Evolutionary conservation across 1,140 invertebrate species (phyloP), one percentile per base, ranked within the genome.

Genomic region (Periplaneta americana): DNA sequence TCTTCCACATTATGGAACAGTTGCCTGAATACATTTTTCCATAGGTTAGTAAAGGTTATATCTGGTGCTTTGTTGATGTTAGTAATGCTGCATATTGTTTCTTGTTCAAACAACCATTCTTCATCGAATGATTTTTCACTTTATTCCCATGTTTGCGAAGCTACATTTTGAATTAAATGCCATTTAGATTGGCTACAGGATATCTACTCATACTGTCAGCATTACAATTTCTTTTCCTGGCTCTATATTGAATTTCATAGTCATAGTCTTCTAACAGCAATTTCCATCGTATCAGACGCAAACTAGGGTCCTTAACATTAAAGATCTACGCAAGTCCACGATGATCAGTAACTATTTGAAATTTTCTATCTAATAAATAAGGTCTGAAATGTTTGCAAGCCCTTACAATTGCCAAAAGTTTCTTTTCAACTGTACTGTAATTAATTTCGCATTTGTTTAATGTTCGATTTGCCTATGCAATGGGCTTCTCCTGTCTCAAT

Each of bases 201-300:
- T 34, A 78, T 10, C 28, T 15, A 18, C 37, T 81, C 34, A 88
- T 78, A 13, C 85, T 85, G 82, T 89, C 89, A 2, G 87, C 87
- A 22, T 87, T 87, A 15, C 81, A 82, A 82, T 89, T 90, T 28
- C 82, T 80, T 84, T 84, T 85, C 13, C 88, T 87, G 11, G 83
- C 84, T 85, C 87, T 88, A 80, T 90, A 89, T 34, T 84, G 77
- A n/a, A 84, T 77, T 5, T 77, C 81, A 34, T 84, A 84, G 1
- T 84, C 79, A 22, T 79, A 84, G 81, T 81, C 83, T 39, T 78
- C 75, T 34, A 82, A 15, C 28, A 39, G n/a, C 74, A 82, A 48
- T 33, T 79, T 81, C 84, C 84, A 84, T 0, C 83, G 74, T 13
- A 83, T 35, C n/a, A 84, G 79, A 37, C 83, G 34, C 34, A 48